Conservation (phyloP, 2,888 invertebrate species). For the Ophion ventricosus region DNA sequence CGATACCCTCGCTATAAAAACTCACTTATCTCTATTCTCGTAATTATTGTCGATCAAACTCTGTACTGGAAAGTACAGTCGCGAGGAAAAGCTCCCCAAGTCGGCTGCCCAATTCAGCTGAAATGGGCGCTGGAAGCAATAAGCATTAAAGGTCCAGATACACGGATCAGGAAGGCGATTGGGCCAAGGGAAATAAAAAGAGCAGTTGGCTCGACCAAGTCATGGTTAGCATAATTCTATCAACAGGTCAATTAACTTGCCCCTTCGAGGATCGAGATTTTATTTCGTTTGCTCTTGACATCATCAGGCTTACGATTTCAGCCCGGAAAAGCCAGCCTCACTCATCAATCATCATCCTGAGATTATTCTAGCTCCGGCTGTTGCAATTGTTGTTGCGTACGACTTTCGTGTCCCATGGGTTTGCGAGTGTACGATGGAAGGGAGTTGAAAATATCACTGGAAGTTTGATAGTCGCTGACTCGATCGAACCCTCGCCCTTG, state of each 20-base stretch:
- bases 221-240: slow-evolving; percentile 2
- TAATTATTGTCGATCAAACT: slow-evolving; percentile 75
- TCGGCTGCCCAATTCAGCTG: background rate
- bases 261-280: background rate
- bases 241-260: slow-evolving; percentile 18
- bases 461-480: slow-evolving; percentile 2
- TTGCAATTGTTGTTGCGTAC: background rate
- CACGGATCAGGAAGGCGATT: background rate
- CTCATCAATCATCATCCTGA: background rate
- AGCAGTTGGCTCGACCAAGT: background rate
- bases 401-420: background rate
- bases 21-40: slow-evolving; percentile 58
- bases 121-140: background rate
- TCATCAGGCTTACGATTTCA: background rate
- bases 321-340: background rate
- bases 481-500: slow-evolving; percentile 12
- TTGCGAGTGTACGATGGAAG: background rate
- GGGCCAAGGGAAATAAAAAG: background rate
- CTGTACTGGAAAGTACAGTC: slow-evolving; percentile 53
- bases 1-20: slow-evolving; percentile 35
- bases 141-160: background rate
- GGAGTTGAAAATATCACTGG: slow-evolving; percentile 5
- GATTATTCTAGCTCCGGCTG: background rate
- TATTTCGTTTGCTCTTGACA: background rate
- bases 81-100: slow-evolving; percentile 22